Evolutionary conservation across 2,797 vertebrate species (phyloP).

Genomic region (Takifugu ocellatus): DNA sequence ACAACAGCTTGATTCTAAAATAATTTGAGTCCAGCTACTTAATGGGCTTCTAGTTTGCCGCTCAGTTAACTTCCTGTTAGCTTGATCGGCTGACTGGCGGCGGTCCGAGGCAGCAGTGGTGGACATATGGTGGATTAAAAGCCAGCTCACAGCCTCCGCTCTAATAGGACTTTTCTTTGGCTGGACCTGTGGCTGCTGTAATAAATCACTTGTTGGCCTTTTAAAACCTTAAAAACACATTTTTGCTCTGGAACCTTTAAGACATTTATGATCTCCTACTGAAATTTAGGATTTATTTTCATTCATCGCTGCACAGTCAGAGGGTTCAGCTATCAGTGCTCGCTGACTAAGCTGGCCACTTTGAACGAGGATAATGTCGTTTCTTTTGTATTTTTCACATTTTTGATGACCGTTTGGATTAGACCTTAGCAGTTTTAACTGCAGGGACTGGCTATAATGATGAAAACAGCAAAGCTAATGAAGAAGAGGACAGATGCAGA

Average conservation of each 20-base stretch:
- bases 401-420: too few relatives aligned
- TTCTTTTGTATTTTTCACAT: too few relatives aligned
- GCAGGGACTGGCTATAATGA: neutral
- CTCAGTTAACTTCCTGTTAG: conserved; percentile 5
- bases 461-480: neutral
- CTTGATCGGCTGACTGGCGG: conserved; percentile 3
- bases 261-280: neutral
- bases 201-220: neutral
- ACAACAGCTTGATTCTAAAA: too few relatives aligned
- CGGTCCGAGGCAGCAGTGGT: conserved; percentile 22
- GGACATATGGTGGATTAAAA: conserved; percentile 60
- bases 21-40: neutral
- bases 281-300: neutral
- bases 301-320: too few relatives aligned
- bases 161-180: conserved; percentile 14
- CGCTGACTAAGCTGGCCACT: neutral
- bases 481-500: too few relatives aligned
- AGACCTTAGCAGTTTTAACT: too few relatives aligned
- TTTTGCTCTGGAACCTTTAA: neutral
- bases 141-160: conserved; percentile 34
- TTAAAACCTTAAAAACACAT: too few relatives aligned
- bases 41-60: too few relatives aligned
- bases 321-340: neutral
- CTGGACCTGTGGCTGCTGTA: neutral
- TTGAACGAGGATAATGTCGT: neutral